These are phyloP conservation scores for Heliconius congener DNA, from an alignment of 1,140 invertebrate genomes.

Conservation along the genomic window DNA sequence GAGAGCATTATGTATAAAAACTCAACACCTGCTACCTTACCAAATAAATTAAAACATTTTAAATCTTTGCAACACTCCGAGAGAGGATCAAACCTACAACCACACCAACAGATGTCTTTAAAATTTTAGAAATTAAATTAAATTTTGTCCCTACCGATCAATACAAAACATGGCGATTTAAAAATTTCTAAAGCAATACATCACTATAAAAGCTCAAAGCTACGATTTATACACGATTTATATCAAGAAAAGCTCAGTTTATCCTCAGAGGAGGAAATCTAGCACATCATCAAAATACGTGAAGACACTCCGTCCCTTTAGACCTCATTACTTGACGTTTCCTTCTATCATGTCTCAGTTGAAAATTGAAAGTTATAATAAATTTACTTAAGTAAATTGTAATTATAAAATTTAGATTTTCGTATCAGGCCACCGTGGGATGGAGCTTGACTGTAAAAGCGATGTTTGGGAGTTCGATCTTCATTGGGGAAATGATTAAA, in stretches of 20 bases:
- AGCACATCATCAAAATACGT: slow-evolving; percentile 20
- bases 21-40: no score
- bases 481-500: no score
- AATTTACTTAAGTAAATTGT: neutral
- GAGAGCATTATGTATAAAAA: no score
- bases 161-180: neutral
- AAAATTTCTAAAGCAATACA: neutral
- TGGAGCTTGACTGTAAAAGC: no score
- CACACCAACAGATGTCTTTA: no score
- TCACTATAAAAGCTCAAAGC: neutral
- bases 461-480: no score
- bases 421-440: no score
- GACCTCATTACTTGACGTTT: slow-evolving; percentile 18
- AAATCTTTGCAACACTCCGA: no score
- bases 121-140: no score
- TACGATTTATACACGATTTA: slow-evolving; percentile 7
- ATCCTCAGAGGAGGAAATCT: slow-evolving; percentile 15
- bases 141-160: neutral
- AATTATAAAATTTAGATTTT: neutral
- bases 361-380: neutral
- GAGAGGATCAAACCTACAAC: no score
- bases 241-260: slow-evolving; percentile 12
- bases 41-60: no score
- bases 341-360: neutral
- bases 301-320: slow-evolving; percentile 14